Conservation (phyloP, 2,797 vertebrate genomes). For the Eulemur coronatus region DNA sequence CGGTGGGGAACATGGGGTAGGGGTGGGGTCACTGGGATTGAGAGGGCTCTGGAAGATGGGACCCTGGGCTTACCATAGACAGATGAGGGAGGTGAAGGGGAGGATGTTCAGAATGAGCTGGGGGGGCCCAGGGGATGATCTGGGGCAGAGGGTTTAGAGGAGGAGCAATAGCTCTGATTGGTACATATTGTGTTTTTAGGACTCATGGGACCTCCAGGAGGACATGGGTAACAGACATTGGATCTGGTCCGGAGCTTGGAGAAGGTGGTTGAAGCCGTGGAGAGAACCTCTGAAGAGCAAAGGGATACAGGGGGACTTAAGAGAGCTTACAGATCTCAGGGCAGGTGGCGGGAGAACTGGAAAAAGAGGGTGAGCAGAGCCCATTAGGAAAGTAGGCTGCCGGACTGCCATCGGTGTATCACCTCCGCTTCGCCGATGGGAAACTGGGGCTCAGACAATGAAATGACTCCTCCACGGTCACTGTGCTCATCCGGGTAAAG, state of each 20-base stretch:
- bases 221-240: neutral
- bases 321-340: neutral
- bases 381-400: neutral
- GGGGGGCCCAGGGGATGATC: neutral
- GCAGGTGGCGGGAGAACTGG: neutral
- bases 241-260: neutral
- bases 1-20: too few relatives aligned
- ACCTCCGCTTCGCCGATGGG: neutral
- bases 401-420: neutral
- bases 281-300: neutral
- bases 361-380: neutral
- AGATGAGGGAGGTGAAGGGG: neutral
- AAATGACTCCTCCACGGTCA: neutral
- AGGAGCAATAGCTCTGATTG: neutral
- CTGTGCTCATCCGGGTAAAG: neutral
- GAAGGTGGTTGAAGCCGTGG: neutral
- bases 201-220: neutral
- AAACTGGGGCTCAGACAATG: neutral
- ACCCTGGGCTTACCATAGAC: neutral
- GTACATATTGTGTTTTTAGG: neutral
- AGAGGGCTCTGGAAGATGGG: neutral
- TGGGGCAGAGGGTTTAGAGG: too few relatives aligned
- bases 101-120: neutral
- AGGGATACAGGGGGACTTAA: neutral
- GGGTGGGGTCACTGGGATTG: neutral